Base-by-base conservation (phyloP, 1,140 invertebrate species). In the Eupeodes corollae region DNA sequence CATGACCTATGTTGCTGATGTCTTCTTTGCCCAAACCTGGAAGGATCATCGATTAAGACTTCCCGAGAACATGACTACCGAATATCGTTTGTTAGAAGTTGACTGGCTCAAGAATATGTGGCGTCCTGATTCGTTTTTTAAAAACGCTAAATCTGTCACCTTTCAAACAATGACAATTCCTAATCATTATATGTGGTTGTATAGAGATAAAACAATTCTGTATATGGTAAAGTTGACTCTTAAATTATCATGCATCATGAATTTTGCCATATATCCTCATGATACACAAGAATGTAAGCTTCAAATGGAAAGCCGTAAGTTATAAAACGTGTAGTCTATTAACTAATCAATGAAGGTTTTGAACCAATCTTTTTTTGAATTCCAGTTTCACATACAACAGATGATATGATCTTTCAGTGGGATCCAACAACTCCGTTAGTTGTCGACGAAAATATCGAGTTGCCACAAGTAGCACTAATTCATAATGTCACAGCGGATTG, bases 101-200 rank as follows among this genome's bases (percentile, higher is more conserved):
- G 86, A 88, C 56, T 91, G 87, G 86, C 60, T 90, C 44, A 88
- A 90, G 58, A 83, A 89, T 52, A 91, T 91, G 80, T 92, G 88
- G 88, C 72, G 88, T 40, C 88, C 88, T 0, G 88, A 89, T 71
- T 88, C 85, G 1, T 89, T 87, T 66, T 88, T 89, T 66, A 89
- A 89, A 65, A 89, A 89, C 65, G 88, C 88, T 31, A 92, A 92
- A 69, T 86, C 86, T 9, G 88, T 92, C 0, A 91, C 87, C 3
- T 92, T 92, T 61, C 88, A 91, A 68, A 89, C 87, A 0, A 92
- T 92, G 88, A 92, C 88, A 38, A 88, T 92, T 52, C 88, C 88
- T 0, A 92, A 92, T 70, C 88, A 92, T 61, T 90, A 90, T 54
- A 77, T 90, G 54, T 90, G 87, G 87, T 68, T 89, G 11, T 88